Conservation (phyloP, 2,797 vertebrate species). For the Thripadectes ignobilis region DNA sequence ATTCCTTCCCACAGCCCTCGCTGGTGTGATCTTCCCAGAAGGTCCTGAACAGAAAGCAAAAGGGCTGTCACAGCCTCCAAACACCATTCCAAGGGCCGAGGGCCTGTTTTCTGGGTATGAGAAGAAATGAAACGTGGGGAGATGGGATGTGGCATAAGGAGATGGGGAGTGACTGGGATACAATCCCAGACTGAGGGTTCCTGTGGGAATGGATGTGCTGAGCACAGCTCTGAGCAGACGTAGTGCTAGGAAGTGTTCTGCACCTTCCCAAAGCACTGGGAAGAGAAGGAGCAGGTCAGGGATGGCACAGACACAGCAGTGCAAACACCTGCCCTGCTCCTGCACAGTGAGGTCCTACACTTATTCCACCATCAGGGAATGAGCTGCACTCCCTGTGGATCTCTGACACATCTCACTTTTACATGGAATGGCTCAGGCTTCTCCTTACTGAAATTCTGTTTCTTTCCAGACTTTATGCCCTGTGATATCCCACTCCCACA, state of each 20-base stretch:
- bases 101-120: background rate
- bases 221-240: rapidly evolving
- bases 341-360: too few relatives aligned
- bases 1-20: background rate
- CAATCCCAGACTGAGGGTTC: rapidly evolving
- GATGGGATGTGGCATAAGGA: rapidly evolving
- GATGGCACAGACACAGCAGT: background rate
- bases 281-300: background rate
- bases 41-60: background rate
- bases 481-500: background rate
- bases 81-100: background rate
- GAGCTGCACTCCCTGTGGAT: background rate
- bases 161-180: background rate
- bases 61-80: background rate
- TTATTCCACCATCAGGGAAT: background rate
- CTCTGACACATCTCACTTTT: background rate
- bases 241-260: background rate
- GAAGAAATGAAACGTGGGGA: rapidly evolving
- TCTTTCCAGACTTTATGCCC: background rate
- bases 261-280: background rate
- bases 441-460: background rate
- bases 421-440: background rate
- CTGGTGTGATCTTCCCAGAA: background rate
- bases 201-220: background rate
- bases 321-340: too few relatives aligned